A percentile compares a stretch with the other conserved stretches of the same genome.
Conservation (phyloP, 2,888 invertebrate species). For the Sialis fuliginosa region DNA sequence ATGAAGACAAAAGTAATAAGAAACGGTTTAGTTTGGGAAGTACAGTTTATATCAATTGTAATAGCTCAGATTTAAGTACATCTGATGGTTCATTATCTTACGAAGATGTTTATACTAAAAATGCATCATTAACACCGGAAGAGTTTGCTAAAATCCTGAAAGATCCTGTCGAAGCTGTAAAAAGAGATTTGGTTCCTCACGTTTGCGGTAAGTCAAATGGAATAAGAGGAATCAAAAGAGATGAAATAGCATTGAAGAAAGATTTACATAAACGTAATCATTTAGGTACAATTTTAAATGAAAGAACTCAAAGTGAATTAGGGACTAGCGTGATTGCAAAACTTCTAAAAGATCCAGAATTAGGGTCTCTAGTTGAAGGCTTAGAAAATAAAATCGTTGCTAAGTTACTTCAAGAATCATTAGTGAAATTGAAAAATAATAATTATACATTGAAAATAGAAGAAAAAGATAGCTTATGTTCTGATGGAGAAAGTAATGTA, state of each 20-base stretch:
- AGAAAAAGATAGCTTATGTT: constrained; percentile 4
- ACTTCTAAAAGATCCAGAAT: constrained; percentile 43
- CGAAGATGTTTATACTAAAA: constrained; percentile 13
- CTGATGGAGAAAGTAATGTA: constrained; percentile 30
- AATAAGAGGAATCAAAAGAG: constrained; percentile 18
- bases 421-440: constrained; percentile 34
- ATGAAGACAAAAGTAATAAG: constrained; percentile 10
- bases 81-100: constrained; percentile 7
- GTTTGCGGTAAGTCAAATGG: constrained; percentile 47
- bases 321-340: constrained; percentile 34
- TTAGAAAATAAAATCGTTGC: constrained; percentile 41
- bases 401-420: constrained; percentile 46
- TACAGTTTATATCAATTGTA: constrained; percentile 24
- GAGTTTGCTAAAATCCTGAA: constrained; percentile 39
- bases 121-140: constrained; percentile 13
- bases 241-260: background rate
- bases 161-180: constrained; percentile 62
- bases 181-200: constrained; percentile 55
- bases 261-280: background rate
- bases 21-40: constrained; percentile 14
- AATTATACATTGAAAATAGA: constrained; percentile 14
- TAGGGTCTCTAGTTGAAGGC: constrained; percentile 42
- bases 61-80: constrained; percentile 20
- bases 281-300: too few relatives aligned
- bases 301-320: background rate